A percentile compares a stretch with the other conserved stretches of the same genome.
phyloP scores from a whole-genome alignment of 2,113 vertebrate genomes.

The Chaenocephalus aceratus region DNA sequence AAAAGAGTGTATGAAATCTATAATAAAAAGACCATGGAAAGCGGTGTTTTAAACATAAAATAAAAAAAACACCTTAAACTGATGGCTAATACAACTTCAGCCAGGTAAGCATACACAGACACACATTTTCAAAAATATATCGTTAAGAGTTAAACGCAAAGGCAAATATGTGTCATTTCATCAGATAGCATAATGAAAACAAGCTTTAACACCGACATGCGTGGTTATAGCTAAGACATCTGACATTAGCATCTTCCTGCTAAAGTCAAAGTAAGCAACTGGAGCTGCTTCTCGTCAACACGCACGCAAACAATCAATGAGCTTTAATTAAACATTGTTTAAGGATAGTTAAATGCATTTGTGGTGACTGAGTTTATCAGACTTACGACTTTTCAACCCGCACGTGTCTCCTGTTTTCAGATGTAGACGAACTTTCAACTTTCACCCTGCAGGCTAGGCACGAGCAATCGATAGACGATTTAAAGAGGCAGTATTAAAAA shows the following conservation, averaged over 20 bases:
- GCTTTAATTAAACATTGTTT: not conserved
- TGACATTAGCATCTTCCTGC: not conserved
- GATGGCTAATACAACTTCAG: not conserved
- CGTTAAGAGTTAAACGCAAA: not conserved
- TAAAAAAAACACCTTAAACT: not conserved
- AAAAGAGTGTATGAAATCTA: not conserved
- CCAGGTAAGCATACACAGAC: not conserved
- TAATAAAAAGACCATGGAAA: not conserved
- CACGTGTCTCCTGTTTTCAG: slow-evolving; percentile 76
- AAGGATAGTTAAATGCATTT: not conserved
- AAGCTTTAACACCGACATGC: not conserved
- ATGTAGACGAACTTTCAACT: slow-evolving; percentile 65
- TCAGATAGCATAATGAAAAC: not conserved
- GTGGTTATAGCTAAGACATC: slow-evolving; percentile 5
- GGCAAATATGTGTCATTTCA: too few species aligned
- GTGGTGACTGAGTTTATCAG: not conserved
- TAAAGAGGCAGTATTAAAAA: too few species aligned
- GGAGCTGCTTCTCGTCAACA: not conserved
- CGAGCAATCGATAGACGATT: slow-evolving; percentile 47
- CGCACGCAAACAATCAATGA: fast-evolving
- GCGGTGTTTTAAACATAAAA: not conserved
- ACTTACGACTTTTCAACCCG: slow-evolving; percentile 36
- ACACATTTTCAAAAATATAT: not conserved
- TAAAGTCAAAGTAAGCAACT: not conserved
- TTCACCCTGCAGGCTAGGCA: slow-evolving; percentile 43